Evolutionary conservation across 2,797 vertebrate species (phyloP).

Genomic region (Chelonia mydas): DNA sequence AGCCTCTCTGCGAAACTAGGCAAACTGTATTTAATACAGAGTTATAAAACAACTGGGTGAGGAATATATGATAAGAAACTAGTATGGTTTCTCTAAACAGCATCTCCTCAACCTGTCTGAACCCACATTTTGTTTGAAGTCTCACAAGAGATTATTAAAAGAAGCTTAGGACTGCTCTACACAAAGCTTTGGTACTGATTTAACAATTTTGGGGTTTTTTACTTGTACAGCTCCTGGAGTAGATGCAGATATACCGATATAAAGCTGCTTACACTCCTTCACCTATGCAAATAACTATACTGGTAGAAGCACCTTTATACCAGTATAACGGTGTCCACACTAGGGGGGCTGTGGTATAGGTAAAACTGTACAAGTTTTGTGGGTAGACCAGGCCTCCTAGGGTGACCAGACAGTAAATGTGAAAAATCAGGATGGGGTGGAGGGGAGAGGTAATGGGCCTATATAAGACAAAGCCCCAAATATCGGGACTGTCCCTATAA

Average conservation of each 20-base stretch:
- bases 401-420: background rate
- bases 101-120: background rate
- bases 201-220: background rate
- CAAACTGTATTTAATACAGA: background rate
- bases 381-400: background rate
- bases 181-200: background rate
- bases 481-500: too few species aligned
- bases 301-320: background rate
- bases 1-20: background rate
- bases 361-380: background rate
- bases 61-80: background rate
- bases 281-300: background rate
- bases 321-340: background rate
- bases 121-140: background rate
- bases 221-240: too few species aligned
- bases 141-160: background rate
- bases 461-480: too few species aligned
- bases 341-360: background rate
- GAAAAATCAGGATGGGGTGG: too few species aligned
- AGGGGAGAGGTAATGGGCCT: too few species aligned
- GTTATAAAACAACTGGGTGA: background rate
- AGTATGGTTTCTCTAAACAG: background rate
- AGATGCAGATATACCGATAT: background rate
- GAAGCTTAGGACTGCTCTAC: background rate
- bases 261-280: too few species aligned